These are phyloP conservation scores for Anguilla obscura DNA, from an alignment of 2,797 vertebrate genomes.

Conservation along the genomic window DNA sequence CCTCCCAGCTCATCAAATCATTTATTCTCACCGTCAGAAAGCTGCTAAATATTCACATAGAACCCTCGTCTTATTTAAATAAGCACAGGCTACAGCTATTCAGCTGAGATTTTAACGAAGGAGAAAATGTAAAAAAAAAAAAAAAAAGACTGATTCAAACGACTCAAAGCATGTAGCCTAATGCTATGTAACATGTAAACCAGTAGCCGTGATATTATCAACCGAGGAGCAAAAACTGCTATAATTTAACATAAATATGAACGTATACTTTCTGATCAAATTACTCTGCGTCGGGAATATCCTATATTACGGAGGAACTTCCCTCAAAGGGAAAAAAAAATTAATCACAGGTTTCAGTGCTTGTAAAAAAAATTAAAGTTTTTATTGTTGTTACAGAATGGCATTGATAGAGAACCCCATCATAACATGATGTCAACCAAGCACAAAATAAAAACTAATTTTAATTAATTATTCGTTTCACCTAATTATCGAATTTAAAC, in stretches of 20 bases:
- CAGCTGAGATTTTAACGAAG: slow-evolving; percentile 29
- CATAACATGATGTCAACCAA: slow-evolving; percentile 30
- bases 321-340: not conserved
- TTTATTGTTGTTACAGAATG: slow-evolving; percentile 39
- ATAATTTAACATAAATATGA: not conserved
- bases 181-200: not conserved
- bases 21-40: slow-evolving; percentile 65
- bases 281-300: not conserved
- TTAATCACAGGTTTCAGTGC: slow-evolving; percentile 28
- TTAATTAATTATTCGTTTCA: slow-evolving; percentile 38
- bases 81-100: slow-evolving; percentile 32
- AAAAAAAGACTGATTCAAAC: not conserved
- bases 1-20: slow-evolving; percentile 61
- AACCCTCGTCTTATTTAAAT: slow-evolving; percentile 39
- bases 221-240: not conserved
- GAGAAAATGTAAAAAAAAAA: not conserved
- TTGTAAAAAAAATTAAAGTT: slow-evolving; percentile 74
- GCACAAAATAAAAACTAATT: slow-evolving; percentile 64
- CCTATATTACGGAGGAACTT: not conserved
- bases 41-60: slow-evolving; percentile 70
- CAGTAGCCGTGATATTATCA: not conserved
- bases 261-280: not conserved
- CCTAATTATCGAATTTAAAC: slow-evolving; percentile 76
- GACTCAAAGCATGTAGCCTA: not conserved
- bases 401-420: slow-evolving; percentile 23